These are phyloP conservation scores for Trachelipus rathkii DNA, from an alignment of 1,140 invertebrate species.

Conservation along the genomic window DNA sequence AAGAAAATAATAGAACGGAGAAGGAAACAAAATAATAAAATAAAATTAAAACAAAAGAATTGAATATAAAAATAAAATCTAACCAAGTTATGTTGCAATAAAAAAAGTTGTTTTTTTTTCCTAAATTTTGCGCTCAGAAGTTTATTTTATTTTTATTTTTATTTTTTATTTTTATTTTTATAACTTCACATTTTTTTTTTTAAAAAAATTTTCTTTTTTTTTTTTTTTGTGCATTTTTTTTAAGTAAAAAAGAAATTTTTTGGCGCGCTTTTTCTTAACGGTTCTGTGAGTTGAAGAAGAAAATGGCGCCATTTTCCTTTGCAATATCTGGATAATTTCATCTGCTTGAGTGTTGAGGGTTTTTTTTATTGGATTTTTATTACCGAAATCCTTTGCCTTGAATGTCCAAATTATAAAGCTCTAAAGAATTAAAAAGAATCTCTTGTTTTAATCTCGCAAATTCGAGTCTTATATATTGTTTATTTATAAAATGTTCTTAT, in stretches of 20 bases:
- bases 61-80: not conserved
- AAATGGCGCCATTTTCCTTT: constrained; percentile 7
- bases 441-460: no score
- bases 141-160: no score
- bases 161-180: not conserved
- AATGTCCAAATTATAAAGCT: no score
- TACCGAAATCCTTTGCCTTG: no score
- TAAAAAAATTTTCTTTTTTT: not conserved
- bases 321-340: not conserved
- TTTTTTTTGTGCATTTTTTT: not conserved
- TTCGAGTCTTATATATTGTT: no score
- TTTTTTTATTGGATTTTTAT: no score
- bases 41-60: not conserved
- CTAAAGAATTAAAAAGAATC: no score
- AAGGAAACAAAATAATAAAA: no score
- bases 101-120: not conserved
- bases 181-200: not conserved
- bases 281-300: constrained; percentile 1
- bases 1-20: no score
- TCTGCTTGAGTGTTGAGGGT: no score
- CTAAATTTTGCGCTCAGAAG: not conserved
- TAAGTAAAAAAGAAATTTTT: not conserved
- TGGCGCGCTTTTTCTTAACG: constrained; percentile 11
- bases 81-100: constrained; percentile 7
- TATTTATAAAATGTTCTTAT: no score